A percentile compares a stretch with the other conserved stretches of the same genome.
Evolutionary conservation across 1,140 invertebrate species (phyloP).

Genomic region (Drosophila setifemur): DNA sequence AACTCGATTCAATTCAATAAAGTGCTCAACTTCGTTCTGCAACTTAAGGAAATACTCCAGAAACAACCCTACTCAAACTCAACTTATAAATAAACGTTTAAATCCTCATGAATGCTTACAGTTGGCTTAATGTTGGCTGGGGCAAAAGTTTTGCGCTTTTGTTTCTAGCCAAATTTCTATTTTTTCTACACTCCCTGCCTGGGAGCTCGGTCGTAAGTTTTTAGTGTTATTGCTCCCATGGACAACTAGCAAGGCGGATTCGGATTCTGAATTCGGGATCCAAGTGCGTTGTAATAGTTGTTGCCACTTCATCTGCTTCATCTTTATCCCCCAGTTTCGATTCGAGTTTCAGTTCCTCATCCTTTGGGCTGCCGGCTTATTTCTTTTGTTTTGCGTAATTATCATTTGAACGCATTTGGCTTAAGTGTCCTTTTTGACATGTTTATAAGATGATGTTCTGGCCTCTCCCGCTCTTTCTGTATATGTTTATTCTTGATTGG

Average conservation of each 20-base stretch:
- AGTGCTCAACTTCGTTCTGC: slow-evolving; percentile 39
- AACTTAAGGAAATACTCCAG: slow-evolving; percentile 20
- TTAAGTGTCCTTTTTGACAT: slow-evolving; percentile 80
- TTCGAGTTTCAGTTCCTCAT: slow-evolving; percentile 18
- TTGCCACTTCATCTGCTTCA: slow-evolving; percentile 73
- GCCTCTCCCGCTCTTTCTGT: slow-evolving; percentile 1
- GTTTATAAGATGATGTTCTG: slow-evolving; percentile 64
- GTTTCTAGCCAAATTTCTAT: slow-evolving; percentile 66
- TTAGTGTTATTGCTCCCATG: slow-evolving; percentile 73
- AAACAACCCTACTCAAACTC: slow-evolving; percentile 2
- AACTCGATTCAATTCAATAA: slow-evolving; percentile 69
- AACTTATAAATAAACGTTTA: slow-evolving; percentile 79
- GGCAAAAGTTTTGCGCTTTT: slow-evolving; percentile 60
- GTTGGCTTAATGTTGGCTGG: slow-evolving; percentile 68
- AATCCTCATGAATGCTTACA: slow-evolving; percentile 80
- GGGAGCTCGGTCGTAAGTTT: slow-evolving; percentile 67
- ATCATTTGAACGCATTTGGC: slow-evolving; percentile 75
- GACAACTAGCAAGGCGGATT: slow-evolving; percentile 57
- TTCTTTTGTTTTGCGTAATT: slow-evolving; percentile 56
- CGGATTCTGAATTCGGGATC: slow-evolving; percentile 41
- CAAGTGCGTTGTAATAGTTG: slow-evolving; percentile 78
- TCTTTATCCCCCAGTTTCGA: slow-evolving; percentile 13
- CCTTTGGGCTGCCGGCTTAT: not conserved
- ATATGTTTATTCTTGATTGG: slow-evolving; percentile 39
- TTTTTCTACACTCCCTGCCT: slow-evolving; percentile 29